Conservation (phyloP, 2,797 vertebrate genomes). For the Cirrhinus mrigala region DNA sequence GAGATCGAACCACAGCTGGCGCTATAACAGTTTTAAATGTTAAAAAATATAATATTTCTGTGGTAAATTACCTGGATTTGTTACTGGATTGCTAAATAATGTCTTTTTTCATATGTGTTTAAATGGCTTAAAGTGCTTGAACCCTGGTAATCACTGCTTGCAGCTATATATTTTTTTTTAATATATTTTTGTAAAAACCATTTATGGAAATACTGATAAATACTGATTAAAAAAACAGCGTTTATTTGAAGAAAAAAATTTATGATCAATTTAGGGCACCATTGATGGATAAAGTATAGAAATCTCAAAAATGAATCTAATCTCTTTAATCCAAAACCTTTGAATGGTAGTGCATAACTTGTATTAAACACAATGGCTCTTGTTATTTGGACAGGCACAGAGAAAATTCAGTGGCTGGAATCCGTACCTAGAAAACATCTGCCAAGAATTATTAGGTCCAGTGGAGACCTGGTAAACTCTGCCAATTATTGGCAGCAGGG, state of each 20-base stretch:
- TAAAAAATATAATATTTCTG: too few species aligned
- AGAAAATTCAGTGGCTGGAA: conserved; percentile 49
- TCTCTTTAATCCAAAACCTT: background rate
- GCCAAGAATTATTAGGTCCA: conserved; percentile 66
- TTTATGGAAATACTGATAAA: background rate
- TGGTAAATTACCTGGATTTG: too few species aligned
- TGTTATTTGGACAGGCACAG: background rate
- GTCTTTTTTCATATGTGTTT: too few species aligned
- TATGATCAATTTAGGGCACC: background rate
- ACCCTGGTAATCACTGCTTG: too few species aligned
- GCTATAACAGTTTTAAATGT: too few species aligned
- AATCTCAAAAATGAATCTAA: background rate
- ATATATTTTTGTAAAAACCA: background rate
- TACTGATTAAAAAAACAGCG: too few species aligned
- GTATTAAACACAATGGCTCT: background rate
- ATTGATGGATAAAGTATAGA: background rate
- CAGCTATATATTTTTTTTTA: too few species aligned
- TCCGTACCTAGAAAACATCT: conserved; percentile 63
- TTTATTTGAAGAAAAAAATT: too few species aligned
- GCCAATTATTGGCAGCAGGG: conserved; percentile 61
- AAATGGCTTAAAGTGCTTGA: too few species aligned
- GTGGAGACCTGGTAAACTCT: conserved; percentile 57
- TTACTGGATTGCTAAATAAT: too few species aligned
- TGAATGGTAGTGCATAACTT: background rate
- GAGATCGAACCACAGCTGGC: too few species aligned